Evolutionary conservation across 2,113 vertebrate genomes (phyloP).

Genomic region (Kryptolebias marmoratus): DNA sequence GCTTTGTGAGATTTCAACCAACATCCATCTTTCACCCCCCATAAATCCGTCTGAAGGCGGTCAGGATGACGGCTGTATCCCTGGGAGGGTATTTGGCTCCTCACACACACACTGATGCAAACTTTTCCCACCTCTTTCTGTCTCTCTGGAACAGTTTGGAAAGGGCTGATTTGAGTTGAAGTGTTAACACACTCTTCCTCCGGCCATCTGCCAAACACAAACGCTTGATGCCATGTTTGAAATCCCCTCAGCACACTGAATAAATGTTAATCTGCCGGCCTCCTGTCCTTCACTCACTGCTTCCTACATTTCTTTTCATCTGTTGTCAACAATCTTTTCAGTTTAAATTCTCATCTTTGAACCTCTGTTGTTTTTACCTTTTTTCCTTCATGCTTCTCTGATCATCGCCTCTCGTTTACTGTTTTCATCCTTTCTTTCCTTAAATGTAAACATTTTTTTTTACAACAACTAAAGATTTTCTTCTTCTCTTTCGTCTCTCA

Average conservation of each 20-base stretch:
- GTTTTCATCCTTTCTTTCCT: not conserved
- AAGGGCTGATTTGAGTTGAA: conserved; percentile 63
- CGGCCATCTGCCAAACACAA: conserved; percentile 67
- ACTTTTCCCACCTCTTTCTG: conserved; percentile 11
- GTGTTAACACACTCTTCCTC: conserved; percentile 62
- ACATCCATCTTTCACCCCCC: conserved; percentile 12
- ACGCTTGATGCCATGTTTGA: conserved; percentile 60
- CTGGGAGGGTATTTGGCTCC: conserved; percentile 29
- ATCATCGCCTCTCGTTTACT: not conserved
- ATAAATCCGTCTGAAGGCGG: conserved; percentile 13
- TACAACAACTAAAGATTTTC: not conserved
- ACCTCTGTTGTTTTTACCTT: not conserved
- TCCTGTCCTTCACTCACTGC: conserved; percentile 48
- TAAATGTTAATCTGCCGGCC: conserved; percentile 62
- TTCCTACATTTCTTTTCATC: not conserved
- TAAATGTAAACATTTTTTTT: not conserved
- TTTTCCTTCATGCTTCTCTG: not conserved
- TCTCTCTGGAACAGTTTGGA: conserved; percentile 30
- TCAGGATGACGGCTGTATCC: not conserved
- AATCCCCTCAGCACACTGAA: conserved; percentile 60
- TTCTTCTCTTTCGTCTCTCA: not conserved
- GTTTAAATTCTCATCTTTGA: not conserved
- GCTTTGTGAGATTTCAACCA: conserved; percentile 30
- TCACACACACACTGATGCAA: not conserved
- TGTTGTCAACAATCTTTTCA: not conserved